Conservation (phyloP, 1,140 invertebrate species). For the Dufourea novaeangliae region DNA sequence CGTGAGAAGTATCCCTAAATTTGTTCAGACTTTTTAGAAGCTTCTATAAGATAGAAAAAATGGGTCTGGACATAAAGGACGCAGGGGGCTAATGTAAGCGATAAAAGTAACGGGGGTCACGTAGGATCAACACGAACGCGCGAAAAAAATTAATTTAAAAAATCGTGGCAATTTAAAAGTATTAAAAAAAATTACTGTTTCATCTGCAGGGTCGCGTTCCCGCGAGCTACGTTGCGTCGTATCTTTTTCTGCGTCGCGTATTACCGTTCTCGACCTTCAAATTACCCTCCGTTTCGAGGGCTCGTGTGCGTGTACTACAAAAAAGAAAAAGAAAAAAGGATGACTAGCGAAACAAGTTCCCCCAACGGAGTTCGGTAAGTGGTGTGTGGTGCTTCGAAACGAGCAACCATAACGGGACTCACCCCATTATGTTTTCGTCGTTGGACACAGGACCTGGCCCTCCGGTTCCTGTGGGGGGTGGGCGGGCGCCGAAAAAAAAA, state of each 20-base stretch:
- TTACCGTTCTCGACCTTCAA: conserved; percentile 38
- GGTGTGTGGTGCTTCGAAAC: conserved; percentile 42
- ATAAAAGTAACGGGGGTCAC: no score
- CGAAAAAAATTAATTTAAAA: not conserved
- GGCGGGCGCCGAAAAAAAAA: conserved; percentile 15
- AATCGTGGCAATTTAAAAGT: not conserved
- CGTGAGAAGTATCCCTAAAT: no score
- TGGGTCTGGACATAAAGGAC: no score
- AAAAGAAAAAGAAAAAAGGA: conserved; percentile 49
- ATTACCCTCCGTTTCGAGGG: conserved; percentile 45
- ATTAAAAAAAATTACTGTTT: no score
- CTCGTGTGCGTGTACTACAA: conserved; percentile 11
- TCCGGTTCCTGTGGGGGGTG: not conserved
- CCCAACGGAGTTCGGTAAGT: conserved; percentile 44
- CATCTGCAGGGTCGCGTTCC: no score
- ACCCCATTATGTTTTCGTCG: conserved; percentile 27
- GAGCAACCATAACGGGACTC: conserved; percentile 40
- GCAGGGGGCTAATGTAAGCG: no score
- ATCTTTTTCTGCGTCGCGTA: no score
- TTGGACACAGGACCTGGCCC: conserved; percentile 7
- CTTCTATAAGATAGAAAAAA: no score
- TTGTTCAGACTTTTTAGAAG: no score
- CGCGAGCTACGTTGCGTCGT: no score
- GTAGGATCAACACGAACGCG: not conserved
- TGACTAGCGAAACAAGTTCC: conserved; percentile 51